Evolutionary conservation across 2,888 invertebrate genomes (phyloP).

Genomic region (Ischnus inquisitorius): DNA sequence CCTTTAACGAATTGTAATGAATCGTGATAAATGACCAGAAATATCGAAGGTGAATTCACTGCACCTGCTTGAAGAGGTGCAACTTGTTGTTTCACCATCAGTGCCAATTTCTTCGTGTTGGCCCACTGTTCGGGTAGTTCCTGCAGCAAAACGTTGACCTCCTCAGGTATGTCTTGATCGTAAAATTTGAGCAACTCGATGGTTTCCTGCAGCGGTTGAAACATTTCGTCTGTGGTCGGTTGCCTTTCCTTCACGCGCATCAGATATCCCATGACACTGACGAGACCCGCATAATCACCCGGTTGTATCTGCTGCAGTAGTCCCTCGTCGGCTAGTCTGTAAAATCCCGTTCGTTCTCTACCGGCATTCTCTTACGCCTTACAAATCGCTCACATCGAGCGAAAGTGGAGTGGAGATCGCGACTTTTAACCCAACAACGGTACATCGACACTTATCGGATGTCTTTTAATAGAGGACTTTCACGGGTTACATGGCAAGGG

Average conservation of each 20-base stretch:
- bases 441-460: constrained; percentile 21
- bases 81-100: constrained; percentile 97
- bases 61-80: constrained; percentile 95
- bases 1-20: background rate
- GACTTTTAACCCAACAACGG: constrained; percentile 30
- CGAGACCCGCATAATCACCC: constrained; percentile 95
- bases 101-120: constrained; percentile 96
- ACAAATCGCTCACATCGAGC: constrained; percentile 35
- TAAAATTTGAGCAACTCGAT: constrained; percentile 97
- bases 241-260: constrained; percentile 97
- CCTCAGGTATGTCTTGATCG: constrained; percentile 98
- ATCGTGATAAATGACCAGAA: background rate
- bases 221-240: constrained; percentile 96
- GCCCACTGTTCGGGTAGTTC: constrained; percentile 98
- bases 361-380: constrained; percentile 41
- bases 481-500: constrained; percentile 10
- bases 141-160: constrained; percentile 95
- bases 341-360: constrained; percentile 37
- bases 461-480: constrained; percentile 29
- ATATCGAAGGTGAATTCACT: background rate
- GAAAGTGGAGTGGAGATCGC: constrained; percentile 17
- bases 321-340: constrained; percentile 92
- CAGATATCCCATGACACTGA: constrained; percentile 97
- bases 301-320: constrained; percentile 89
- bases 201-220: constrained; percentile 96